A percentile compares a stretch with the other conserved stretches of the same genome.
Conservation (phyloP, 2,797 vertebrate genomes). For the Pangasius mekongensis region DNA sequence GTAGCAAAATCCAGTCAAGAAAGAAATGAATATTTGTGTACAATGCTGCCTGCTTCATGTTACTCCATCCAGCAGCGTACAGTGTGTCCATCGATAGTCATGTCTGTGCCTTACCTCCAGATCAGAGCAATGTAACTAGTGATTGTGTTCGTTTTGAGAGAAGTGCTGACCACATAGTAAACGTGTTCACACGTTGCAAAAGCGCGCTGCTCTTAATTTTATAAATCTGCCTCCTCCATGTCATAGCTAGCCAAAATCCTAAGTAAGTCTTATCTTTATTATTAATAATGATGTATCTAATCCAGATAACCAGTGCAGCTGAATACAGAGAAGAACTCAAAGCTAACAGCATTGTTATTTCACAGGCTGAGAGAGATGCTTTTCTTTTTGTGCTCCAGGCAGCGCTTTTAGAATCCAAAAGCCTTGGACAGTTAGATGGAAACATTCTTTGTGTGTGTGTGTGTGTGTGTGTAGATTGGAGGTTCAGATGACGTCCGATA, state of each 20-base stretch:
- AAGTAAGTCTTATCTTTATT: not conserved
- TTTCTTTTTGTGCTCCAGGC: conserved; percentile 1
- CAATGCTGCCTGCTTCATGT: not conserved
- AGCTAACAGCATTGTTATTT: not conserved
- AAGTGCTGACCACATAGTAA: not conserved
- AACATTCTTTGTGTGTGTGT: not conserved
- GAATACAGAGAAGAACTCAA: not conserved
- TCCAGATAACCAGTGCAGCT: not conserved
- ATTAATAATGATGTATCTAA: not conserved
- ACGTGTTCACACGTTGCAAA: not conserved
- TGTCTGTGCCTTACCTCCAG: not conserved
- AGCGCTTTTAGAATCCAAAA: not conserved
- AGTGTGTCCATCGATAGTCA: not conserved
- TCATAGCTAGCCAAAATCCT: not conserved
- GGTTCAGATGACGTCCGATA: conserved; percentile 94
- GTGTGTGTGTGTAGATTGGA: conserved; percentile 80
- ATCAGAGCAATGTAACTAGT: not conserved
- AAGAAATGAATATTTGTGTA: not conserved
- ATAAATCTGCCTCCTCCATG: not conserved
- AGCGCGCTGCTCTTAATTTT: not conserved
- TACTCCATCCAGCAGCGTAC: not conserved
- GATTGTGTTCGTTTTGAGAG: not conserved
- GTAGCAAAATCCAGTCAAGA: not conserved
- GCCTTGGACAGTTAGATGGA: conserved; percentile 5
- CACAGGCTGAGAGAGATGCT: not conserved